Conservation (phyloP, 92 coral and sea anemone genomes). For the Galaxea fascicularis region DNA sequence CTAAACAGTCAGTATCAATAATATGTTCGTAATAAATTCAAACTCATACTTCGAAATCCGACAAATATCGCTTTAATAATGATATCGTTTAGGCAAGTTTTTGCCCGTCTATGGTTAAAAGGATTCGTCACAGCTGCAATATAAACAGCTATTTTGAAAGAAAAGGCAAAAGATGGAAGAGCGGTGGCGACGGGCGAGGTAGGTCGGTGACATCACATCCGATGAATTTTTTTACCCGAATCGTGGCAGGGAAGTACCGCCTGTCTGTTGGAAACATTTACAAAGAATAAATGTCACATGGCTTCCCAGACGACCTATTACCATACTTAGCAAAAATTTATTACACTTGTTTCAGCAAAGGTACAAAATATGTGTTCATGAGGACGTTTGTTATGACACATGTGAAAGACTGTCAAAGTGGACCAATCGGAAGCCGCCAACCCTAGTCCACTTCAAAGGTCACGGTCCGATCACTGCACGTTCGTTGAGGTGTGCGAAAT, state of each 20-base stretch:
- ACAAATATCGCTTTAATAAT: slow-evolving; percentile 14
- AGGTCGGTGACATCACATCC: slow-evolving; percentile 27
- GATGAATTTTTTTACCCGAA: slow-evolving; percentile 7
- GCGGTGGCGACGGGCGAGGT: slow-evolving; percentile 4
- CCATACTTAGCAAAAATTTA: slow-evolving; percentile 28
- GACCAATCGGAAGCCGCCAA: slow-evolving; percentile 28
- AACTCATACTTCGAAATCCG: not conserved
- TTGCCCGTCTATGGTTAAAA: slow-evolving; percentile 4
- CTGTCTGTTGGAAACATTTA: not conserved
- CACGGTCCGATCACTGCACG: slow-evolving; percentile 67
- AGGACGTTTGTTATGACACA: not conserved
- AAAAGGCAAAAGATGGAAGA: not conserved
- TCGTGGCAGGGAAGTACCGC: not conserved
- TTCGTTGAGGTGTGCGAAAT: slow-evolving; percentile 48
- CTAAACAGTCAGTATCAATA: not conserved
- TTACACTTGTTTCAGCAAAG: not conserved
- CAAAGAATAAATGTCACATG: not conserved
- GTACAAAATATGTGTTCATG: slow-evolving; percentile 34
- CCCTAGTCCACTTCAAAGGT: slow-evolving; percentile 50
- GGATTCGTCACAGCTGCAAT: not conserved
- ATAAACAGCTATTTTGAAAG: not conserved
- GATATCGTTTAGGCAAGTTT: not conserved
- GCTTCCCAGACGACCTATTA: not conserved
- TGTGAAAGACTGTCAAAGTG: not conserved
- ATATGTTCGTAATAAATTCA: not conserved